Base-by-base conservation (phyloP, 2,888 invertebrate species). In the Copidosoma aretas region DNA sequence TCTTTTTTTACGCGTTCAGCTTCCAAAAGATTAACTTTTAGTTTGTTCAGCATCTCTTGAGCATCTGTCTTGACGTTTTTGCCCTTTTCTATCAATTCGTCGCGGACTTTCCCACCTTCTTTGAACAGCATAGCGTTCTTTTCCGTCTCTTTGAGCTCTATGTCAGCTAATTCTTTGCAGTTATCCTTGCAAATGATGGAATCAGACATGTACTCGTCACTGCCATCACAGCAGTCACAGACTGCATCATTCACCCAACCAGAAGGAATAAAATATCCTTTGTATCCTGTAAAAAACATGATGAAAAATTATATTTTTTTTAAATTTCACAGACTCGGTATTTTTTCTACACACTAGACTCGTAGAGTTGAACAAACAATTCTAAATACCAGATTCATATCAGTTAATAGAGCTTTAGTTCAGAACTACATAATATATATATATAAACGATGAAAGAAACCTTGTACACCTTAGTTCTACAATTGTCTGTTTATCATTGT, bases 211-310 rank as follows among this genome's bases (percentile, higher is more conserved):
- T 97, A 93, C 80, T 97, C 95, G 81, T 96, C 96, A 71, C 91
- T 91, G 10, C 91, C 93, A 85, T 96, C 96, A 84, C 95, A 95
- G 78, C 96, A 97, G 82, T 97, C 98, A 85, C 98, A 98, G 64
- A 97, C 89, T 25, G 95, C 94, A 84, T 98, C 98, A 82, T 97
- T 97, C 1, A 98, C 95, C 78, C 93, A 87, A 0, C 93, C 92
- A 67, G 95, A 93, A 0, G 93, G 93, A 77, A 98, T 90, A 77
- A 93, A 91, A 66, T 86, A 83, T 1, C 92, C 85, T 77, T 88
- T 88, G 83, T 92, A 89, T 8, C 97, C 97, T 60, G 91, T 12
- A 22, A 24, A 25, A n/a, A n/a, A n/a, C n/a, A n/a, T n/a, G n/a
- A n/a, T n/a, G n/a, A n/a, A n/a, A 53, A 43, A 8, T 32, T 22